These are phyloP conservation scores for Anoplolepis gracilipes DNA, from an alignment of 1,140 invertebrate genomes.

Conservation along the genomic window DNA sequence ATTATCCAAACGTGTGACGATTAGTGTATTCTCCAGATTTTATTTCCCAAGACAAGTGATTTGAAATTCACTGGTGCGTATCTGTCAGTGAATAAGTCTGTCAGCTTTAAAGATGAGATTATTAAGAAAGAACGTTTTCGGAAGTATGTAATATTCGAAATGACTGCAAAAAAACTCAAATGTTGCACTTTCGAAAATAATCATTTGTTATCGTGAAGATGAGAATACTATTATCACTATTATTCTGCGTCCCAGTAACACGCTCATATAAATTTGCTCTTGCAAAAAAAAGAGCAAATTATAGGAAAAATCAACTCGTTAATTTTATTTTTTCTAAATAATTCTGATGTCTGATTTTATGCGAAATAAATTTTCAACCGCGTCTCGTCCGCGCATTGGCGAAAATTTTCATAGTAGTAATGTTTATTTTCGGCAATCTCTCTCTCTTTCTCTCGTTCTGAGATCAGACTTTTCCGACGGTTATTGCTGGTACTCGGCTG, in stretches of 20 bases:
- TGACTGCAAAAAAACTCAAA: no score
- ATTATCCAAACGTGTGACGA: neutral
- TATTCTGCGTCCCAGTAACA: neutral
- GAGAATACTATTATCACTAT: neutral
- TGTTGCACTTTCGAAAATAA: neutral
- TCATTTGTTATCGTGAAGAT: neutral
- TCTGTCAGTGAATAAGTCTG: no score
- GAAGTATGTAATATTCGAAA: neutral
- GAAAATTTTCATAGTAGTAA: neutral
- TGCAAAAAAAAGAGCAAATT: neutral
- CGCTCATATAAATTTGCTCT: neutral
- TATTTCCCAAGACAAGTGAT: neutral
- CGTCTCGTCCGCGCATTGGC: neutral
- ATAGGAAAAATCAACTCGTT: neutral
- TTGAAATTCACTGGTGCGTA: neutral
- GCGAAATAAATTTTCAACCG: slow-evolving; percentile 46
- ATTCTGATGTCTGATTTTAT: neutral
- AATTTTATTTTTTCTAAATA: neutral
- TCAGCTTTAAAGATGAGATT: neutral
- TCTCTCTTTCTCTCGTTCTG: neutral
- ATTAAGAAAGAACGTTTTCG: neutral
- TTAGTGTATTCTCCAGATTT: neutral
- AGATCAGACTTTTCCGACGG: slow-evolving; percentile 58
- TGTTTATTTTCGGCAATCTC: slow-evolving; percentile 71
- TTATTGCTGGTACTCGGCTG: neutral